Evolutionary conservation across 1,140 invertebrate species (phyloP).

Genomic region (Platyscapa corneri): DNA sequence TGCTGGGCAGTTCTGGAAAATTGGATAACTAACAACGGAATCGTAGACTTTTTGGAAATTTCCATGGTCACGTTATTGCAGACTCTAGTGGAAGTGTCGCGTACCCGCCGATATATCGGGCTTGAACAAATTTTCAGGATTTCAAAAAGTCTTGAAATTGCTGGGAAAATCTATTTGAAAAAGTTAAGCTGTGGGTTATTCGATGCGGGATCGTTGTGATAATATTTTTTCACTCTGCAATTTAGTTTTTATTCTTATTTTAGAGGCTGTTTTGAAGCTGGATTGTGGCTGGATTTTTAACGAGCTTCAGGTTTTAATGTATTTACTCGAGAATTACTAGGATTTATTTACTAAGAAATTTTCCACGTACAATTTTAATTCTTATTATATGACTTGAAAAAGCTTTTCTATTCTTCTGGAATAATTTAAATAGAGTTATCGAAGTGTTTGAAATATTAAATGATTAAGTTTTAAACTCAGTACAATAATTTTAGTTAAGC

Average conservation of each 20-base stretch:
- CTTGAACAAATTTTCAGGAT: background rate
- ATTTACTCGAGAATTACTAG: no score
- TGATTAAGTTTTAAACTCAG: no score
- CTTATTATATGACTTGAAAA: no score
- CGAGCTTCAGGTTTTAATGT: no score
- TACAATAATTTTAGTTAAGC: no score
- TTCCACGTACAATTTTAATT: no score
- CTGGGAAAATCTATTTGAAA: background rate
- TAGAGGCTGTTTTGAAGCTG: background rate
- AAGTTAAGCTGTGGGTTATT: background rate
- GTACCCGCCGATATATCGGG: background rate
- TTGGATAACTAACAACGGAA: background rate
- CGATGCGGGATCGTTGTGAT: background rate
- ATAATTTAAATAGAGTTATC: no score
- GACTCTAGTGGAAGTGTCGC: background rate
- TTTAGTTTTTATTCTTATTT: background rate
- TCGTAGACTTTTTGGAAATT: slow-evolving; percentile 3
- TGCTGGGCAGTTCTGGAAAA: background rate
- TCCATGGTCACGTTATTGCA: slow-evolving; percentile 1
- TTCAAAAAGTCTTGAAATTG: slow-evolving; percentile 36
- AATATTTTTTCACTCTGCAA: slow-evolving; percentile 8
- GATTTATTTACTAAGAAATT: no score
- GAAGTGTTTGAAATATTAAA: no score
- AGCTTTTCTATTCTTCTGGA: no score
- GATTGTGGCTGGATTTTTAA: no score